Conservation (phyloP, 2,888 invertebrate species). For the Trisateles emortualis region DNA sequence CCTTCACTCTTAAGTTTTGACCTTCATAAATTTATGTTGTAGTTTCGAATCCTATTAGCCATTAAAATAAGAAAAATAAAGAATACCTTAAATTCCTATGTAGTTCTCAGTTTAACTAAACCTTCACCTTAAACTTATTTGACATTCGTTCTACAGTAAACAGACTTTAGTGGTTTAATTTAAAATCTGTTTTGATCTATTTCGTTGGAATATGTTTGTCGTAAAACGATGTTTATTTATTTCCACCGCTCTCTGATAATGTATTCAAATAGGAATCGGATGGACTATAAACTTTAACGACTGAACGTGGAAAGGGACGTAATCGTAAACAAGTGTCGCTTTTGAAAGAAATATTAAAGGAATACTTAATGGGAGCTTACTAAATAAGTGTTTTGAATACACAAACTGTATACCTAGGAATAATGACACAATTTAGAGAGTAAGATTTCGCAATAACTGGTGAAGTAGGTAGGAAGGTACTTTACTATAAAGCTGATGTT, state of each 20-base stretch:
- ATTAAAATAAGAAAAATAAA: no score
- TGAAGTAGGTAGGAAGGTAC: no score
- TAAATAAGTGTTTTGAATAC: neutral
- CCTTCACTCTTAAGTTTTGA: no score
- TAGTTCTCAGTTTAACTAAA: no score
- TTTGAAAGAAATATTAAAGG: neutral
- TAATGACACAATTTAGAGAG: no score
- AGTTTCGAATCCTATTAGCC: no score
- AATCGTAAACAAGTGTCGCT: slow-evolving; percentile 27
- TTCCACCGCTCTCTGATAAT: slow-evolving; percentile 20
- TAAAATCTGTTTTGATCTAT: neutral
- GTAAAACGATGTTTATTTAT: slow-evolving; percentile 35
- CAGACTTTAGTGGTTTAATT: neutral
- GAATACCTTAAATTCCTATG: no score
- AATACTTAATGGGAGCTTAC: neutral
- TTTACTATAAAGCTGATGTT: no score
- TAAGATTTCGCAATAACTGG: no score
- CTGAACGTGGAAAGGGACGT: slow-evolving; percentile 21
- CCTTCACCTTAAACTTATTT: no score
- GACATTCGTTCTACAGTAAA: neutral
- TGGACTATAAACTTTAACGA: slow-evolving; percentile 47
- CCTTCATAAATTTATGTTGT: no score
- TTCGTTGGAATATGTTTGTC: slow-evolving; percentile 3
- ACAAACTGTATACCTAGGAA: no score
- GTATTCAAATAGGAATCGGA: slow-evolving; percentile 36